These are phyloP conservation scores for Odontomachus brunneus DNA, from an alignment of 1,140 invertebrate genomes.

Conservation along the genomic window DNA sequence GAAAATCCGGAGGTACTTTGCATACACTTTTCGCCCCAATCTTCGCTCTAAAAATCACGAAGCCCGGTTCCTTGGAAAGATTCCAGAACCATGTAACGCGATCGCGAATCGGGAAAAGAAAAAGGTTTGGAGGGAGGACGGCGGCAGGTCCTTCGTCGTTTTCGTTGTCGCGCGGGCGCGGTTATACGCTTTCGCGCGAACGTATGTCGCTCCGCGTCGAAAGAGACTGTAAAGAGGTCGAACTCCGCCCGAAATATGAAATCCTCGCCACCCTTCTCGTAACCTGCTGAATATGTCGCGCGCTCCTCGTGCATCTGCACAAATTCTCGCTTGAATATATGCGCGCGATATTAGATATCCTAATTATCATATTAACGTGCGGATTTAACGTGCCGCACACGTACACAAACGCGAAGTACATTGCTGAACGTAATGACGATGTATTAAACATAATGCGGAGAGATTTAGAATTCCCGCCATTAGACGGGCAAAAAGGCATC, in stretches of 20 bases:
- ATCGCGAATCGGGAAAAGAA: constrained; percentile 67
- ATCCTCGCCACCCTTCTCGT: constrained; percentile 12
- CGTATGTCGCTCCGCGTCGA: constrained; percentile 58
- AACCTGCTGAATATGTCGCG: neutral
- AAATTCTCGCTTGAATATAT: constrained; percentile 31
- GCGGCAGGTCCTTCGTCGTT: constrained; percentile 56
- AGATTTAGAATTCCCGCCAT: neutral
- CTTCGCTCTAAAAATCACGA: constrained; percentile 73
- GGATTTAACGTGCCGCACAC: constrained; percentile 2
- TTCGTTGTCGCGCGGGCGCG: neutral
- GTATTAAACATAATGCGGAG: no score
- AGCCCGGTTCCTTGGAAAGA: constrained; percentile 68
- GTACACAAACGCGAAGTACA: constrained; percentile 1
- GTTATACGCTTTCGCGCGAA: constrained; percentile 63
- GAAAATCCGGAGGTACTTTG: constrained; percentile 70
- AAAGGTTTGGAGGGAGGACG: constrained; percentile 60
- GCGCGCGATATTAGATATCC: constrained; percentile 13
- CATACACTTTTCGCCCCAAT: constrained; percentile 71
- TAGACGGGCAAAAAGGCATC: neutral
- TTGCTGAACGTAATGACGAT: neutral
- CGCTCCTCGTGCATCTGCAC: neutral
- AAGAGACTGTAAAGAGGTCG: constrained; percentile 41
- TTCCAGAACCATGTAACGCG: constrained; percentile 74
- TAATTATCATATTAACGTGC: constrained; percentile 40
- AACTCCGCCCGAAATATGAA: constrained; percentile 48